phyloP scores from a whole-genome alignment of 2,797 vertebrate species.

The Euthynnus affinis region DNA sequence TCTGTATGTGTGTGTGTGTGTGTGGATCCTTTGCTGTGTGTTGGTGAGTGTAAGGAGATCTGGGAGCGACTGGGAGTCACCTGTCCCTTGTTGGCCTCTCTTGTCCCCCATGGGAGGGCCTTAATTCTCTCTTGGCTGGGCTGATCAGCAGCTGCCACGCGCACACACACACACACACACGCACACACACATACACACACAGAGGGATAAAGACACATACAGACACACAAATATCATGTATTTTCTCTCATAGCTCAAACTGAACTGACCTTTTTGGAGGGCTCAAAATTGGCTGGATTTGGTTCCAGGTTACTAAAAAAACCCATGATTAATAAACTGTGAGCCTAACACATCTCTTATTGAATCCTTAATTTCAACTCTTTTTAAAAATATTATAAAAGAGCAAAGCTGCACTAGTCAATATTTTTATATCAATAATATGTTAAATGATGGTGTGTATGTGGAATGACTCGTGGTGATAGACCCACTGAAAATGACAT shows the following conservation, averaged over 20 bases:
- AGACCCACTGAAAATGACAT: too few relatives aligned
- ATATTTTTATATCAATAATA: too few relatives aligned
- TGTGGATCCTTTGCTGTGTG: constrained; percentile 20
- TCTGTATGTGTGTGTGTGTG: constrained; percentile 18
- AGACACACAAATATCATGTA: constrained; percentile 25
- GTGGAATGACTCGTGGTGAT: too few relatives aligned
- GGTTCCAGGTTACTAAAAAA: not conserved
- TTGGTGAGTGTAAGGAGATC: constrained; percentile 73
- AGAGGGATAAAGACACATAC: constrained; percentile 15
- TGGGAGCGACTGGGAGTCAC: constrained; percentile 79
- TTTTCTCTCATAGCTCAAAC: constrained; percentile 20
- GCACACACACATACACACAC: constrained; percentile 19
- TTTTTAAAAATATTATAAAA: too few relatives aligned
- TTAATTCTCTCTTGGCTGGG: constrained; percentile 77
- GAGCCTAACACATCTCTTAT: too few relatives aligned
- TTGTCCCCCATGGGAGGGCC: constrained; percentile 63
- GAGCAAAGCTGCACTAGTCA: too few relatives aligned
- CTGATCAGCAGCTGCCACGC: constrained; percentile 79
- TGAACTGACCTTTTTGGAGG: not conserved
- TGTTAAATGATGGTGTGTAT: too few relatives aligned
- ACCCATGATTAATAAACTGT: too few relatives aligned
- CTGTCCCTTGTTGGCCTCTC: constrained; percentile 79
- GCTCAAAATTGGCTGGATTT: constrained; percentile 1
- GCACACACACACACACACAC: constrained; percentile 11
- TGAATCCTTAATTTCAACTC: too few relatives aligned